Evolutionary conservation across 2,797 vertebrate species (phyloP), one percentile per base, ranked within the genome.

Genomic region (Botia almorhae): DNA sequence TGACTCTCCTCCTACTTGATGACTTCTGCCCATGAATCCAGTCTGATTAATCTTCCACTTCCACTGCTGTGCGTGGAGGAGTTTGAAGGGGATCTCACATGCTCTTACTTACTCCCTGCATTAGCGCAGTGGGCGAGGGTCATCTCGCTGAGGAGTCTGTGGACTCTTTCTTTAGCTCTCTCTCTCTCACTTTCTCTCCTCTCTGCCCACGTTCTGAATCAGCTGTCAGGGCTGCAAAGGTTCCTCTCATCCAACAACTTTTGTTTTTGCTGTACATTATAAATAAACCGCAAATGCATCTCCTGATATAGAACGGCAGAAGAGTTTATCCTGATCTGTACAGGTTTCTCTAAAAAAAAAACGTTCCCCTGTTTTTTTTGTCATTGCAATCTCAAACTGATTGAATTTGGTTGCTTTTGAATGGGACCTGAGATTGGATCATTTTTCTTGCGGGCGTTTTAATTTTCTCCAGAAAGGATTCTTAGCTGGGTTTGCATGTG

Each of bases 201-300:
- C 51, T 61, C 65, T 0, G 93, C 83, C 86, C 92, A 92, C 91
- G 93, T 89, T 87, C 90, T 92, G 82, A 78, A 61, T 85, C 91
- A 99, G 97, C 96, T 64, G 96, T 97, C 95, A 96, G 91, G 21
- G 33, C 50, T 50, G 69, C 50, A 69, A 39, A 72, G 80, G 83
- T 73, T 70, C 67, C 71, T 76, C 75, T 71, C 21, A 61, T 72
- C 61, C 63, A 61, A 33, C 46, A 56, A 74, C 67, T 80, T 74
- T 72, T 43, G 64, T 60, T 63, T 64, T 19, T 58, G 43, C 33
- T 81, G 81, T 81, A 78, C 78, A 82, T 81, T 80, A 82, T 72
- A 79, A 79, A 79, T 79, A 82, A 58, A 75, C 72, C 53, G 63
- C 60, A 33, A 61, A 77, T 43, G 65, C 29, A 74, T 51, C 74